Evolutionary conservation across 2,113 vertebrate genomes (phyloP).

Genomic region (Brachyistius frenatus): DNA sequence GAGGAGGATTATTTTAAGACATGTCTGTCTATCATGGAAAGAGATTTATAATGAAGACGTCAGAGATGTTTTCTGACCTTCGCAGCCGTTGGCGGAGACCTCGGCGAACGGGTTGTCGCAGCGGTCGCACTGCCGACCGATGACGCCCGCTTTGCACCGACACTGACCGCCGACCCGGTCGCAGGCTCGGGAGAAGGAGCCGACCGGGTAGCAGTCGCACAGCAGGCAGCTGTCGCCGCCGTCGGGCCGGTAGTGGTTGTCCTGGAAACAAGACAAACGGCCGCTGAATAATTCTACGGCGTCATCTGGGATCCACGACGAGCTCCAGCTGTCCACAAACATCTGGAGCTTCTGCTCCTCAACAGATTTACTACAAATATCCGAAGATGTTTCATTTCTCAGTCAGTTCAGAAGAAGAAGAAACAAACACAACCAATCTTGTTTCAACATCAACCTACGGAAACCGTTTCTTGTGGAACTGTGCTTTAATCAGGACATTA

Average conservation of each 20-base stretch:
- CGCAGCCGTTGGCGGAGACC: slow-evolving; percentile 92
- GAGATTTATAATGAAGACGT: background rate
- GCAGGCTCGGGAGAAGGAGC: slow-evolving; percentile 92
- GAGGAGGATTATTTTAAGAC: slow-evolving; percentile 33
- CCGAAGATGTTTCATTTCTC: too few relatives aligned
- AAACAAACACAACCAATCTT: too few relatives aligned
- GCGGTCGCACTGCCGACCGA: slow-evolving; percentile 93
- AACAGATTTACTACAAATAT: too few relatives aligned
- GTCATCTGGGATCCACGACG: background rate
- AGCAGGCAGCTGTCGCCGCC: slow-evolving; percentile 87
- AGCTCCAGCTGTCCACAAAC: too few relatives aligned
- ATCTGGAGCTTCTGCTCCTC: too few relatives aligned
- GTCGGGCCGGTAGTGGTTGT: slow-evolving; percentile 90
- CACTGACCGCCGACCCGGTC: slow-evolving; percentile 90
- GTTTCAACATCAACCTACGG: too few relatives aligned
- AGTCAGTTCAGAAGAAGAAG: too few relatives aligned
- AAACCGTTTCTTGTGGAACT: too few relatives aligned
- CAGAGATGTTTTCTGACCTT: slow-evolving; percentile 85
- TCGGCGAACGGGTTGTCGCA: slow-evolving; percentile 98
- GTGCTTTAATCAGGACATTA: too few relatives aligned
- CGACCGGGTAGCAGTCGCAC: slow-evolving; percentile 94
- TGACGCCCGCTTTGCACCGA: slow-evolving; percentile 94
- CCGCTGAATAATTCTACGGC: background rate
- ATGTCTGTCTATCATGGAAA: slow-evolving; percentile 14
- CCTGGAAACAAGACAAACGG: slow-evolving; percentile 80